phyloP scores from a whole-genome alignment of 2,113 vertebrate genomes.

The Euleptes europaea region DNA sequence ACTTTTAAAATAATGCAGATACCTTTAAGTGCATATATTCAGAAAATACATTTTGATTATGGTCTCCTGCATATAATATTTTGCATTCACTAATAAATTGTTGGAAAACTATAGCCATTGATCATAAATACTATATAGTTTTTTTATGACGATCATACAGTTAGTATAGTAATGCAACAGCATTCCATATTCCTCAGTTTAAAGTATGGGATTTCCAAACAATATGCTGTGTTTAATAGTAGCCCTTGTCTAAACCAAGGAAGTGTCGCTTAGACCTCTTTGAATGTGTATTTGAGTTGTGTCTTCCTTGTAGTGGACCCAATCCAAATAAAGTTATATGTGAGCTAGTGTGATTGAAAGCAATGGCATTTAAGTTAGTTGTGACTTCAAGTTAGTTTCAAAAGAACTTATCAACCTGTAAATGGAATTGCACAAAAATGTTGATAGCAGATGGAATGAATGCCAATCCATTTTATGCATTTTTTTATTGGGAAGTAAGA shows the following conservation, averaged over 20 bases:
- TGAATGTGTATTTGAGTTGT: background rate
- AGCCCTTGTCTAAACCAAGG: background rate
- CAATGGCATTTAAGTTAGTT: background rate
- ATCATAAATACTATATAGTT: background rate
- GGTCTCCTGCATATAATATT: constrained; percentile 40
- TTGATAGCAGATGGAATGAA: background rate
- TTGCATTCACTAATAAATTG: constrained; percentile 35
- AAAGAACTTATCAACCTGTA: background rate
- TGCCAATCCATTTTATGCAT: background rate
- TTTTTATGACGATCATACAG: background rate
- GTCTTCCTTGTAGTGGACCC: background rate
- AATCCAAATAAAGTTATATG: background rate
- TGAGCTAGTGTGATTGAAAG: background rate
- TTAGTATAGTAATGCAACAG: constrained; percentile 3
- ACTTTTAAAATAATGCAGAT: constrained; percentile 55
- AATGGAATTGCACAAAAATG: background rate
- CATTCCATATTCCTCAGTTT: background rate
- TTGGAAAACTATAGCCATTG: background rate
- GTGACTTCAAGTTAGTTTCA: background rate
- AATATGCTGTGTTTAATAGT: background rate
- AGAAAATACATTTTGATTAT: constrained; percentile 45
- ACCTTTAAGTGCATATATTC: constrained; percentile 40
- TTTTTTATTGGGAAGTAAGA: background rate
- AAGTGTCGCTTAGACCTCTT: background rate
- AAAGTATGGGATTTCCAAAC: background rate